Conservation (phyloP, 2,113 vertebrate species). For the Dasypus novemcinctus region DNA sequence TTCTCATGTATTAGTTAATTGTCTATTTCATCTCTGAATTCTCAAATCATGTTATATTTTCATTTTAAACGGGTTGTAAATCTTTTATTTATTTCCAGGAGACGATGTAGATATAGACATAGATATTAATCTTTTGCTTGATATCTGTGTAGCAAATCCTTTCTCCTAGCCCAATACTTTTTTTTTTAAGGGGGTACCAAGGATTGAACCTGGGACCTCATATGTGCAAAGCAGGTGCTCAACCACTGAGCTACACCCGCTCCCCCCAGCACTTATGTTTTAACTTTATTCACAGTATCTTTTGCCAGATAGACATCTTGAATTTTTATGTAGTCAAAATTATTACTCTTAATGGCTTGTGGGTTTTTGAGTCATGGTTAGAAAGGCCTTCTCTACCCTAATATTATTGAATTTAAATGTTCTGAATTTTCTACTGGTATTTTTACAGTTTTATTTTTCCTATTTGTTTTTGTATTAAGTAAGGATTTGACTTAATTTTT, state of each 20-base stretch:
- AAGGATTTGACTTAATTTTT: constrained; percentile 25
- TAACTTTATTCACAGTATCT: constrained; percentile 37
- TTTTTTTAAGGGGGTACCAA: too few species aligned
- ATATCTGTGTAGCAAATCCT: neutral
- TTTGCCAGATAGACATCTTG: constrained; percentile 23
- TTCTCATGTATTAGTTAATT: constrained; percentile 42
- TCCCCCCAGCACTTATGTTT: neutral
- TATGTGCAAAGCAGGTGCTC: too few species aligned
- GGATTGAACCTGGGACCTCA: too few species aligned
- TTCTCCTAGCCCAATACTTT: neutral
- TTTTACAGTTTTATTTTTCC: constrained; percentile 18
- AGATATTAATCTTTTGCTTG: constrained; percentile 22
- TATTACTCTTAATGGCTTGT: constrained; percentile 21
- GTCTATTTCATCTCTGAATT: constrained; percentile 23
- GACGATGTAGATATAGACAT: neutral
- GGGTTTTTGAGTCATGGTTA: constrained; percentile 30
- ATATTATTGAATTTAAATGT: constrained; percentile 51
- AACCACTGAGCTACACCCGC: too few species aligned
- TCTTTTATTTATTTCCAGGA: constrained; percentile 43
- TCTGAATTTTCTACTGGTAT: constrained; percentile 4
- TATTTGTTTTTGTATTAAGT: constrained; percentile 1
- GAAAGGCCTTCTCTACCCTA: neutral
- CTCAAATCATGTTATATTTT: constrained; percentile 25
- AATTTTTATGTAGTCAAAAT: constrained; percentile 39
- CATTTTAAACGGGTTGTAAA: constrained; percentile 21